Base-by-base conservation (phyloP, 2,113 vertebrate species). In the Indicator indicator region DNA sequence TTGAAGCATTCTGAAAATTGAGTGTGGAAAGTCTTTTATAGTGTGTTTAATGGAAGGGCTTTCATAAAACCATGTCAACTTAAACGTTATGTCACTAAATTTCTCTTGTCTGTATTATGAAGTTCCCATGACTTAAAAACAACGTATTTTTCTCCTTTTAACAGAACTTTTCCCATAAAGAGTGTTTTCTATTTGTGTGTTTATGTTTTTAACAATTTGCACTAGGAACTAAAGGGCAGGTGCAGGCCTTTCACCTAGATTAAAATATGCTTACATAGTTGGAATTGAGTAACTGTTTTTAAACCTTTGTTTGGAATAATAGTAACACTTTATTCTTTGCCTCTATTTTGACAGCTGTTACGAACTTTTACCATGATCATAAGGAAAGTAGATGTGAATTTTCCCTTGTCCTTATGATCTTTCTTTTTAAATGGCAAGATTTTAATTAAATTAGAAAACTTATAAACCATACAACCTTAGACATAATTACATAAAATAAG, bases 121-220 rank as follows among this genome's bases (percentile, higher is more conserved):
- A 24, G 36, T 71, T 77, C 24, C 12, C 0, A 0, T 64, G 21
- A 42, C 7, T 82, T 71, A 16, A 36, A 36, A 36, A 36, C 2
- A 24, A 32, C 55, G 7, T 32, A 26, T 28, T 89, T 82, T 89
- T 48, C 27, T 64, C 15, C 28, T 72, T 88, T 88, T 64, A 38
- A 21, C 33, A 64, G 55, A 79, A 62, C 5, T 73, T 80, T 30
- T 6, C 70, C 11, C 30, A 33, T n/a, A 50, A 89, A 5, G 10
- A 79, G 6, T 60, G 24, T 38, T 70, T 76, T 30, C 5, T 60
- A 0, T 83, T 65, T 59, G 6, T 59, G 6, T 70, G 8, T 28
- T 64, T 78, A 24, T 89, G 65, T 44, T 76, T 86, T 86, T 81
- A 58, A 55, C 21, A 73, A 50, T 16, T 73, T 77, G n/a, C 38